Evolutionary conservation across 2,888 invertebrate genomes (phyloP).

Genomic region (Opisthograptis luteolata): DNA sequence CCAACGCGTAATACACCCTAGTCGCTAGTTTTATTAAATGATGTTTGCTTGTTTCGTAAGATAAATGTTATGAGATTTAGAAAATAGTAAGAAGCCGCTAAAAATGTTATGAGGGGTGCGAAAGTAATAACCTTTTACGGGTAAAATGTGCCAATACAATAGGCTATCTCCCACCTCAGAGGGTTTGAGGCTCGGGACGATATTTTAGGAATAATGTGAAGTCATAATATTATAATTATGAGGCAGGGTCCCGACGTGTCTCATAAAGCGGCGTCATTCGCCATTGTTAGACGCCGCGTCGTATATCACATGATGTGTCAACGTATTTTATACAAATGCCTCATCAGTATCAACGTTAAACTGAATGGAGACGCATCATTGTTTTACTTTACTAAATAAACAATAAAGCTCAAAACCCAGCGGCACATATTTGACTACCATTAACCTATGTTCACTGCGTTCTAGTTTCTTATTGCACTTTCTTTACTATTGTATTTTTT

Average conservation of each 20-base stretch:
- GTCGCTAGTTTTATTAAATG: conserved; percentile 36
- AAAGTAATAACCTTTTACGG: conserved; percentile 48
- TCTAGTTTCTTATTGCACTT: conserved; percentile 22
- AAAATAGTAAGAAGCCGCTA: conserved; percentile 37
- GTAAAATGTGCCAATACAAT: conserved; percentile 50
- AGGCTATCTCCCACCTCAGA: conserved; percentile 49
- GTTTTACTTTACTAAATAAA: conserved; percentile 27
- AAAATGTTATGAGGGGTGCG: conserved; percentile 42
- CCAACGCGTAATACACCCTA: conserved; percentile 48
- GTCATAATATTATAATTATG: conserved; percentile 79
- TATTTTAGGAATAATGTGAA: conserved; percentile 71
- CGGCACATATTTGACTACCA: not conserved
- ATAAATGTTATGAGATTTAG: conserved; percentile 41
- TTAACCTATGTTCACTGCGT: conserved; percentile 9
- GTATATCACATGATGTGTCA: conserved; percentile 61
- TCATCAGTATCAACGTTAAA: conserved; percentile 49
- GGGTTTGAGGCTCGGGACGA: conserved; percentile 45
- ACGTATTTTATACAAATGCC: conserved; percentile 59
- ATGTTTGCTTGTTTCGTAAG: conserved; percentile 37
- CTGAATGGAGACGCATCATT: conserved; percentile 29
- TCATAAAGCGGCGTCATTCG: conserved; percentile 67
- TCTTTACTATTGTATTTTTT: conserved; percentile 39
- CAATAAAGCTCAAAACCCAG: not conserved
- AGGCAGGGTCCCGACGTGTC: conserved; percentile 53
- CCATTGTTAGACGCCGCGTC: conserved; percentile 67